Conservation (phyloP, 2,113 vertebrate species). For the Brienomyrus longianalis region DNA sequence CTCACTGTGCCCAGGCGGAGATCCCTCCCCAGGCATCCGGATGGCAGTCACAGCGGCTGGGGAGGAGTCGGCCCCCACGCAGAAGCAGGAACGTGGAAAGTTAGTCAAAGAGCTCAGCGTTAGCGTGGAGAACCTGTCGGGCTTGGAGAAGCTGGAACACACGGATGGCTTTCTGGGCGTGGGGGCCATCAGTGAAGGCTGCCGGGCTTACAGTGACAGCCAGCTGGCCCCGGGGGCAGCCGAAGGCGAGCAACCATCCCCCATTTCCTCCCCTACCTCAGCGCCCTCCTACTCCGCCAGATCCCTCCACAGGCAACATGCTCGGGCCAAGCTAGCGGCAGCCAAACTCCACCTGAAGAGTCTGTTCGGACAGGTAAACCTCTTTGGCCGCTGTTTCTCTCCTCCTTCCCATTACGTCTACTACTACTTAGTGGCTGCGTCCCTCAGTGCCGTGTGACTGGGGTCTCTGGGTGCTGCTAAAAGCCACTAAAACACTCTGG, state of each 20-base stretch:
- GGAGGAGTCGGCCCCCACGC: slow-evolving; percentile 17
- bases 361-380: slow-evolving; percentile 57
- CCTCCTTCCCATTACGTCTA: background rate
- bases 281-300: slow-evolving; percentile 13
- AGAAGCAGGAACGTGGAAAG: background rate
- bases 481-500: background rate
- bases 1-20: background rate
- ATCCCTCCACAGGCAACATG: slow-evolving; percentile 27
- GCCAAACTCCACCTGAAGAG: slow-evolving; percentile 62
- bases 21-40: background rate
- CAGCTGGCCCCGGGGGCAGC: slow-evolving; percentile 45
- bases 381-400: background rate
- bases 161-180: slow-evolving; percentile 33
- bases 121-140: slow-evolving; percentile 48
- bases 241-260: background rate
- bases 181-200: slow-evolving; percentile 40
- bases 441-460: background rate
- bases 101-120: slow-evolving; percentile 52
- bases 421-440: background rate
- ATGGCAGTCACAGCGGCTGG: slow-evolving; percentile 4
- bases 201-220: slow-evolving; percentile 63
- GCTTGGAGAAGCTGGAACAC: slow-evolving; percentile 26
- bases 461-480: background rate
- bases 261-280: slow-evolving; percentile 4
- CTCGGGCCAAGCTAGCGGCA: slow-evolving; percentile 39